These are phyloP conservation scores for Resseliella maxima DNA, from an alignment of 2,888 invertebrate genomes.

Conservation along the genomic window DNA sequence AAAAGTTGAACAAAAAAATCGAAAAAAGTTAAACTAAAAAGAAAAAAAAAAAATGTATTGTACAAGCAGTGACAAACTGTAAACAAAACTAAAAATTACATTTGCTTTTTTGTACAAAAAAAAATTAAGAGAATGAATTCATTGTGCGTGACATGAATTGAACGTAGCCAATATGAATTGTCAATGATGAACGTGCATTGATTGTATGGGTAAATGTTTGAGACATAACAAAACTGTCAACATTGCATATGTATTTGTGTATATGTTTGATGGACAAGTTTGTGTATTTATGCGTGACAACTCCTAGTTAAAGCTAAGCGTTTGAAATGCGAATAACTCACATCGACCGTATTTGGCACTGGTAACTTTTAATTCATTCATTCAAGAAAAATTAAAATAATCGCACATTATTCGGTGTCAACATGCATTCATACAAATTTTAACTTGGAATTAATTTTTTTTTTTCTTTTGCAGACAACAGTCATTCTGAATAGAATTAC, in stretches of 20 bases:
- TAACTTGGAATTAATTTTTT: too few relatives aligned
- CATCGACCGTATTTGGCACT: constrained; percentile 53
- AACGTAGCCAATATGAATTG: background rate
- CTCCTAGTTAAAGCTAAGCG: constrained; percentile 41
- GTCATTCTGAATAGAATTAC: background rate
- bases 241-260: background rate
- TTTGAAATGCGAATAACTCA: constrained; percentile 53
- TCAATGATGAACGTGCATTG: background rate
- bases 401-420: background rate
- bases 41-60: too few relatives aligned
- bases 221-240: too few relatives aligned
- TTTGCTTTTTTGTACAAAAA: too few relatives aligned
- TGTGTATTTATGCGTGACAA: constrained; percentile 55
- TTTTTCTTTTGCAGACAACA: background rate
- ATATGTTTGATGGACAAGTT: background rate
- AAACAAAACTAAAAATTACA: too few relatives aligned
- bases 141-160: constrained; percentile 42
- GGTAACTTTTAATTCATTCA: background rate
- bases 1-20: background rate
- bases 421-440: background rate
- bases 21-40: too few relatives aligned
- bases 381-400: background rate
- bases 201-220: background rate
- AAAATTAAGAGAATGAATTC: background rate
- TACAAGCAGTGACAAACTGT: background rate